Evolutionary conservation across 2,113 vertebrate species (phyloP).

Genomic region (Argyrosomus japonicus): DNA sequence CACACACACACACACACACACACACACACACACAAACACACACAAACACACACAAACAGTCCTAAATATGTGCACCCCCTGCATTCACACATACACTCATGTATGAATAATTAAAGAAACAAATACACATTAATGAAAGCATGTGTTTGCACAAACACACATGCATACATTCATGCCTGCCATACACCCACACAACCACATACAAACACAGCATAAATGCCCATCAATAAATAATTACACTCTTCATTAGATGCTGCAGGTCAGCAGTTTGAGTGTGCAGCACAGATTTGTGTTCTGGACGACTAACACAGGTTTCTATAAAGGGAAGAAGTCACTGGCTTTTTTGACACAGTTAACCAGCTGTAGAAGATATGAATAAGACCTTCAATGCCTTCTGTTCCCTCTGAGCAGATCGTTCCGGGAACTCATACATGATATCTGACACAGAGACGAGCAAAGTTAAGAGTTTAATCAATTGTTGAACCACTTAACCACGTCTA

Average conservation of each 20-base stretch:
- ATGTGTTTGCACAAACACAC: constrained; percentile 33
- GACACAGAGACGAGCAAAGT: not conserved
- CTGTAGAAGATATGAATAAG: constrained; percentile 19
- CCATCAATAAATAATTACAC: constrained; percentile 89
- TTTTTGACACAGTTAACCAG: constrained; percentile 59
- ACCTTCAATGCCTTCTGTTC: not conserved
- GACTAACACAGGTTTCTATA: constrained; percentile 17
- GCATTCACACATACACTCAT: not conserved
- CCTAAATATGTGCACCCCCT: not conserved
- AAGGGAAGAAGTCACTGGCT: constrained; percentile 4
- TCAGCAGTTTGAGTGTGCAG: constrained; percentile 60
- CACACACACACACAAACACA: not conserved
- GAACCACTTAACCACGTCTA: not conserved
- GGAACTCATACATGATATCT: not conserved
- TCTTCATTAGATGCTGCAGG: constrained; percentile 87
- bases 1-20: constrained; percentile 1
- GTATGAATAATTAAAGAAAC: constrained; percentile 61
- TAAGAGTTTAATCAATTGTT: not conserved
- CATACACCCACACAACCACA: constrained; percentile 34
- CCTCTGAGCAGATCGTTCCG: not conserved
- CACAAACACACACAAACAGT: not conserved
- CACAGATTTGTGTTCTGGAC: constrained; percentile 21
- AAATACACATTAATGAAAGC: constrained; percentile 48
- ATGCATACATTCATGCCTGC: constrained; percentile 29
- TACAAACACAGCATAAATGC: constrained; percentile 70